A percentile compares a stretch with the other conserved stretches of the same genome.
These are phyloP conservation scores for Cyclargus thomasi DNA, from an alignment of 1,140 invertebrate genomes.

Conservation along the genomic window DNA sequence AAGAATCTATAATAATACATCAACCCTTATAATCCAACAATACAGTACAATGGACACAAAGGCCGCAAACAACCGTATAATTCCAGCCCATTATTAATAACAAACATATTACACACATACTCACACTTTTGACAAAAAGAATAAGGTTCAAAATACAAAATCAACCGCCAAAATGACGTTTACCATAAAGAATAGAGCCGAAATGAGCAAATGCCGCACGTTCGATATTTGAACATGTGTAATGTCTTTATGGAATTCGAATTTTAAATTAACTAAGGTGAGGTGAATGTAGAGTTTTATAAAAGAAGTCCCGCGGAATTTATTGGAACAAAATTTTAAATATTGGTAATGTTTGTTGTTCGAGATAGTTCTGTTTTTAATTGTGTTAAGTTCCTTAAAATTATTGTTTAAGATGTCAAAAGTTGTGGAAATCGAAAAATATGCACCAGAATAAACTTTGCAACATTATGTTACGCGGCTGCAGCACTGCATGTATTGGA, in stretches of 20 bases:
- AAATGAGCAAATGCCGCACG: slow-evolving; percentile 57
- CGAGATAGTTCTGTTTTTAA: too few species aligned
- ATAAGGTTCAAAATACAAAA: slow-evolving; percentile 31
- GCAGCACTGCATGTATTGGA: too few species aligned
- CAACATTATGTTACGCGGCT: too few species aligned
- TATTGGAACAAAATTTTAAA: too few species aligned
- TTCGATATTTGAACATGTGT: slow-evolving; percentile 41
- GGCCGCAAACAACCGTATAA: slow-evolving; percentile 68
- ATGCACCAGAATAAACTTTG: too few species aligned
- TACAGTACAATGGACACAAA: slow-evolving; percentile 46
- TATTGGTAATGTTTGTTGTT: too few species aligned
- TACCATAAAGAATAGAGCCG: slow-evolving; percentile 44
- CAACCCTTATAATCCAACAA: slow-evolving; percentile 12
- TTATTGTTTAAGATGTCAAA: too few species aligned
- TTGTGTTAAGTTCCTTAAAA: too few species aligned
- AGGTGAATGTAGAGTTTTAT: neutral
- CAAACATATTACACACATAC: slow-evolving; percentile 28
- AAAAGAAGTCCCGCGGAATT: too few species aligned
- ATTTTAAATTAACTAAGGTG: slow-evolving; percentile 1
- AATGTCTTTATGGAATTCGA: slow-evolving; percentile 28
- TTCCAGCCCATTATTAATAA: slow-evolving; percentile 53
- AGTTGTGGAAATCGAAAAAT: too few species aligned
- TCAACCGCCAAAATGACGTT: slow-evolving; percentile 20
- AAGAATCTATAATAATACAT: neutral
- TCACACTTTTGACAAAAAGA: slow-evolving; percentile 25